These are phyloP conservation scores for Lerista edwardsae DNA, from an alignment of 2,797 vertebrate genomes.

Conservation along the genomic window DNA sequence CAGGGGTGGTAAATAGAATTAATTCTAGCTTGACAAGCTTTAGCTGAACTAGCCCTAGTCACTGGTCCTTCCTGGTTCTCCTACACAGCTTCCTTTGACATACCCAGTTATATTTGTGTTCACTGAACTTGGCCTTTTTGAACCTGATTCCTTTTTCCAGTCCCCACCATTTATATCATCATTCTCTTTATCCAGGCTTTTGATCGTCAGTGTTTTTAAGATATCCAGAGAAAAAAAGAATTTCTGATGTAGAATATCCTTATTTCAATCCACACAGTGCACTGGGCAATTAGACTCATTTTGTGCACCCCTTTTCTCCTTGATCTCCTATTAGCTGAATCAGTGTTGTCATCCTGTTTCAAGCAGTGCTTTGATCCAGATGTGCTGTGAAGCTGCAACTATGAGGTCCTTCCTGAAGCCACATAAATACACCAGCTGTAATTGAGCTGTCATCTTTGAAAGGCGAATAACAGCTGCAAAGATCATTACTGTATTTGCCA, in stretches of 20 bases:
- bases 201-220: neutral
- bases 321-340: slow-evolving; percentile 3
- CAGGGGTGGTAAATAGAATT: neutral
- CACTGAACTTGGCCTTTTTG: no score
- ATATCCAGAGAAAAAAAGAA: neutral
- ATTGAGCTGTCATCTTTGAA: slow-evolving; percentile 2
- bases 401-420: neutral
- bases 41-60: neutral
- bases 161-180: neutral
- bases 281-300: neutral
- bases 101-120: no score
- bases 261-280: neutral
- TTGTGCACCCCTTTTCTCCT: neutral
- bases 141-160: neutral
- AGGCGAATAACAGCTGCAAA: slow-evolving; percentile 31
- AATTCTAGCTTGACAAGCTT: no score
- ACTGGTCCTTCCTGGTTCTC: neutral
- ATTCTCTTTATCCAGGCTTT: neutral
- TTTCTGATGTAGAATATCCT: neutral
- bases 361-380: neutral
- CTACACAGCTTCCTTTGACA: neutral
- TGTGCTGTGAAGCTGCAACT: neutral
- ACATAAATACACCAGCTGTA: neutral
- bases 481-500: slow-evolving; percentile 54
- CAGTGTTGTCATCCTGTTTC: neutral